Conservation (phyloP, 2,797 vertebrate genomes). For the Triplophysa bombifrons region DNA sequence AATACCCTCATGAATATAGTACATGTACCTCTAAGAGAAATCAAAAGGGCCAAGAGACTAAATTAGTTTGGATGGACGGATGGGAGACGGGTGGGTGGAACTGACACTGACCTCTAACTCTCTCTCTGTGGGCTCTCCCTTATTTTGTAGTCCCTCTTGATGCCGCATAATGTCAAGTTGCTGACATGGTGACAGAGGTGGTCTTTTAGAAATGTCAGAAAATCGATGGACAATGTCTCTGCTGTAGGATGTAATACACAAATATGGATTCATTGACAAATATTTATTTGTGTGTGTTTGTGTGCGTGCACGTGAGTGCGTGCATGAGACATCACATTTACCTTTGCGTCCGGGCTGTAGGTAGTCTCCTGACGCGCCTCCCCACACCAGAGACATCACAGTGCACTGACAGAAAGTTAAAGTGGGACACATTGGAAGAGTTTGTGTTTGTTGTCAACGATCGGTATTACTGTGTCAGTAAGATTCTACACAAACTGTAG, state of each 20-base stretch:
- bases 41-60: not conserved
- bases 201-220: conserved; percentile 55
- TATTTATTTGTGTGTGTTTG: not conserved
- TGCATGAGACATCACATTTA: conserved; percentile 60
- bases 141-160: conserved; percentile 68
- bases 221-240: conserved; percentile 32
- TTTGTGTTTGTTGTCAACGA: not conserved
- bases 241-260: conserved; percentile 15
- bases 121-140: conserved; percentile 70
- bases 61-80: not conserved
- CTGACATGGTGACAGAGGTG: conserved; percentile 81
- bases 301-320: not conserved
- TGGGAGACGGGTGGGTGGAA: not conserved
- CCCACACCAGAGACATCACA: conserved; percentile 57
- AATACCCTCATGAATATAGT: conserved; percentile 83
- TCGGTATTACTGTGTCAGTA: not conserved
- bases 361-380: conserved; percentile 57
- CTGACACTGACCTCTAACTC: conserved; percentile 79
- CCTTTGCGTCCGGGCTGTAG: conserved; percentile 59
- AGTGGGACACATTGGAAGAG: conserved; percentile 27
- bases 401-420: conserved; percentile 61
- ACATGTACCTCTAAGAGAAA: conserved; percentile 79
- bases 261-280: not conserved
- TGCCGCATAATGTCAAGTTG: conserved; percentile 81
- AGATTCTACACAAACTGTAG: not conserved